Evolutionary conservation across 1,140 invertebrate genomes (phyloP).

Genomic region (Globodera rostochiensis): DNA sequence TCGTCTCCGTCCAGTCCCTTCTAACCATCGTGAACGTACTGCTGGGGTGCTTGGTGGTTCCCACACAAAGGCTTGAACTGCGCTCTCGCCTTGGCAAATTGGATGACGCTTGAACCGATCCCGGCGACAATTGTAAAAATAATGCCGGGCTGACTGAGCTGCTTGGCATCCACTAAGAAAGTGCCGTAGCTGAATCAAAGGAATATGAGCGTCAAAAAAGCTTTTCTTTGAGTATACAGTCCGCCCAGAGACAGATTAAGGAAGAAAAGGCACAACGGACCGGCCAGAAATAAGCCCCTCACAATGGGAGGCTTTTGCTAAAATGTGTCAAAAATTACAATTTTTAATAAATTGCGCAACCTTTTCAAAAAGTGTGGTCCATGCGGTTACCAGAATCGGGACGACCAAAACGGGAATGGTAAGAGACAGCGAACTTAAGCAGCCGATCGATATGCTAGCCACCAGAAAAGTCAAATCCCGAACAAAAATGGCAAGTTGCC

Average conservation of each 20-base stretch:
- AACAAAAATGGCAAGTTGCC: constrained; percentile 21
- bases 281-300: constrained; percentile 22
- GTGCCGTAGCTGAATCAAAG: constrained; percentile 21
- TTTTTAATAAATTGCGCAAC: constrained; percentile 14
- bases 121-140: constrained; percentile 33
- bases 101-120: constrained; percentile 35
- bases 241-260: constrained; percentile 30
- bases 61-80: constrained; percentile 8
- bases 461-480: constrained; percentile 19
- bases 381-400: constrained; percentile 22
- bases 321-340: constrained; percentile 5
- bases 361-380: constrained; percentile 30
- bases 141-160: constrained; percentile 19
- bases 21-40: background rate
- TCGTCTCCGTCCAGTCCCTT: background rate
- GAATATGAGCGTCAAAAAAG: background rate
- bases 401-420: constrained; percentile 22
- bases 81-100: constrained; percentile 26
- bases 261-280: constrained; percentile 29
- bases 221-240: background rate
- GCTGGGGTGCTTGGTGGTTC: constrained; percentile 7
- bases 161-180: constrained; percentile 23
- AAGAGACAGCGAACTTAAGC: constrained; percentile 3
- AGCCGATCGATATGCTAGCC: constrained; percentile 15
- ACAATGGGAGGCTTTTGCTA: constrained; percentile 24